Evolutionary conservation across 2,797 vertebrate genomes (phyloP), one percentile per base, ranked within the genome.

Genomic region (Sandelia bainsii): DNA sequence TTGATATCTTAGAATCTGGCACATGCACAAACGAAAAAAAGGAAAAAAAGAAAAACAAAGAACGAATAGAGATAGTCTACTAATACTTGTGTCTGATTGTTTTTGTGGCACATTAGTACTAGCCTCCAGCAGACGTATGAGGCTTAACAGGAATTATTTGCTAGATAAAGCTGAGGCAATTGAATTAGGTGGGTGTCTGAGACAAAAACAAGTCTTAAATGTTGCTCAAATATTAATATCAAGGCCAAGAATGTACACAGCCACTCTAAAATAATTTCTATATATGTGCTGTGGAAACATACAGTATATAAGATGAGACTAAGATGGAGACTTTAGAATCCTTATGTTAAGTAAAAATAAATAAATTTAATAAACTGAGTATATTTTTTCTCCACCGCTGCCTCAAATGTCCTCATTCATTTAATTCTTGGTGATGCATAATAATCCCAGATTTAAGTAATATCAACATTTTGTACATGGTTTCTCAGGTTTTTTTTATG

Each of bases 121-220:
- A 65, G 65, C 78, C 72, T 60, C 58, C 63, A 71, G 83, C 69
- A 46, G 54, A 57, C 10, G 5, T 22, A 59, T 37, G 50, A 68
- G 75, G 44, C 67, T 16, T 2, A 65, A 51, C 39, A 54, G 46
- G 53, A 69, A 49, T 51, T 22, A 68, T 75, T 71, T 74, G 42
- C 50, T 39, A 8, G 42, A 81, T 77, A 60, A 72, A 70, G 53
- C 46, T 53, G 14, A 34, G 46, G 17, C 27, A 29, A 72, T 77
- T 13, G 13, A 75, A 63, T 82, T 63, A 78, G 29, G n/a, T 8
- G 45, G 57, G 45, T 23, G 56, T 60, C 42, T 61, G 37, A 71
- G 53, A 79, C 34, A 60, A 65, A 50, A 63, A 70, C 65, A 63
- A 22, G 14, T 51, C 19, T 20, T 20, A 58, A 56, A 22, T 23